Percentiles rank a stretch among this genome's conserved stretches.
phyloP scores from a whole-genome alignment of 2,797 vertebrate species.

The Danio kyathit region DNA sequence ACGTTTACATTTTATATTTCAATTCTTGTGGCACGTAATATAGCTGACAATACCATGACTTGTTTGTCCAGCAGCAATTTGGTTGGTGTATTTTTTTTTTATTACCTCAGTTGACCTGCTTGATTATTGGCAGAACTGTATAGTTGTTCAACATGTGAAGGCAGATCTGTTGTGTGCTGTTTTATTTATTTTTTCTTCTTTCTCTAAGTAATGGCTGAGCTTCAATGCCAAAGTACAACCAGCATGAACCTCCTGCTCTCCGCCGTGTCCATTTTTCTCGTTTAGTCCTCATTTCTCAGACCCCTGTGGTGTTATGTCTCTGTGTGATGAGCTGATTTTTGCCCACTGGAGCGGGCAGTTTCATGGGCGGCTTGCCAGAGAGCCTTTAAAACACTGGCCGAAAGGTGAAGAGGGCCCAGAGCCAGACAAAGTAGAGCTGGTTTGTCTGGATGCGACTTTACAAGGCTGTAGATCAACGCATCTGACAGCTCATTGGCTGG shows the following conservation, averaged over 20 bases:
- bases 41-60: too few species aligned
- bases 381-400: constrained; percentile 52
- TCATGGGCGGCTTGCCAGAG: constrained; percentile 43
- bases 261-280: not conserved
- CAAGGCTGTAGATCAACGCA: constrained; percentile 36
- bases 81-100: not conserved
- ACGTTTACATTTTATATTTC: too few species aligned
- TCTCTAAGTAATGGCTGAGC: not conserved
- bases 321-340: constrained; percentile 40
- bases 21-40: too few species aligned
- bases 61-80: not conserved
- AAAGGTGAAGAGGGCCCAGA: constrained; percentile 41
- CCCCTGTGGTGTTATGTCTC: constrained; percentile 17
- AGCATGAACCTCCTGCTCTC: constrained; percentile 31
- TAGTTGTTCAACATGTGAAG: not conserved
- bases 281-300: constrained; percentile 33
- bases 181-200: not conserved
- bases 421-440: constrained; percentile 36
- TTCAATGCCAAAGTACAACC: constrained; percentile 32
- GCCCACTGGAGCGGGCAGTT: constrained; percentile 39
- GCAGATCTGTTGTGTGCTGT: not conserved
- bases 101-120: not conserved
- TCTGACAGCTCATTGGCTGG: constrained; percentile 48
- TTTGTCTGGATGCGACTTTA: constrained; percentile 41
- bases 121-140: not conserved